phyloP scores from a whole-genome alignment of 1,140 invertebrate genomes.

The Calephelis nemesis region DNA sequence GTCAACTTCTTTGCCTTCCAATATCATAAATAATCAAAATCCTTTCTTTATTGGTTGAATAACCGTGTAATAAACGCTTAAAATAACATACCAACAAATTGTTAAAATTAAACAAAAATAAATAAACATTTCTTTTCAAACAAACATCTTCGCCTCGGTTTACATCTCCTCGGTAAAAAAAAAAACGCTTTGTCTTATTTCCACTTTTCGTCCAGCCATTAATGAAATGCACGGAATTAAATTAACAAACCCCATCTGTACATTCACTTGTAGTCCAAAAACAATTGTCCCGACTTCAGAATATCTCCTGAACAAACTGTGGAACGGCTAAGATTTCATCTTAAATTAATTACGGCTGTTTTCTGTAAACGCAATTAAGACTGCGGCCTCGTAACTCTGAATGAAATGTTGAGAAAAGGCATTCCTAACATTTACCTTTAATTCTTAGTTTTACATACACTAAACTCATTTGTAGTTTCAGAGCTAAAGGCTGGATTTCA shows the following conservation, averaged over 20 bases:
- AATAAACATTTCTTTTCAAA: no score
- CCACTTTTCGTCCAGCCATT: background rate
- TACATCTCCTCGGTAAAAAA: background rate
- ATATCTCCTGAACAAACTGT: slow-evolving; percentile 30
- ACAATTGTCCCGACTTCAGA: slow-evolving; percentile 19
- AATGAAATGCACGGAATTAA: slow-evolving; percentile 3
- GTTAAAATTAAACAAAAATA: no score
- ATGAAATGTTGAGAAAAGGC: slow-evolving; percentile 14
- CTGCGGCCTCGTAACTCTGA: slow-evolving; percentile 25
- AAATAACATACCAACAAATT: no score
- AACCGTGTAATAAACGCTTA: no score
- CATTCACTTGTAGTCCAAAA: slow-evolving; percentile 9
- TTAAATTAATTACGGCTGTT: slow-evolving; percentile 38
- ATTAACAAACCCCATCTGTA: background rate
- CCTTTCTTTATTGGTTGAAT: no score
- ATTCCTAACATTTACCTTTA: slow-evolving; percentile 29
- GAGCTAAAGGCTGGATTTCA: background rate
- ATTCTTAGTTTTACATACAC: slow-evolving; percentile 15
- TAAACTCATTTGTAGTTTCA: background rate
- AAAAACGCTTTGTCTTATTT: background rate
- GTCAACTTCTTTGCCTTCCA: no score
- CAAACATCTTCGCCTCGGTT: no score
- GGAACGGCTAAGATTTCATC: slow-evolving; percentile 32
- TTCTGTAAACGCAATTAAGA: slow-evolving; percentile 36
- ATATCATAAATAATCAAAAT: no score